Evolutionary conservation across 2,888 invertebrate species (phyloP), one percentile per base, ranked within the genome.

Genomic region (Dysmachus trigonus): DNA sequence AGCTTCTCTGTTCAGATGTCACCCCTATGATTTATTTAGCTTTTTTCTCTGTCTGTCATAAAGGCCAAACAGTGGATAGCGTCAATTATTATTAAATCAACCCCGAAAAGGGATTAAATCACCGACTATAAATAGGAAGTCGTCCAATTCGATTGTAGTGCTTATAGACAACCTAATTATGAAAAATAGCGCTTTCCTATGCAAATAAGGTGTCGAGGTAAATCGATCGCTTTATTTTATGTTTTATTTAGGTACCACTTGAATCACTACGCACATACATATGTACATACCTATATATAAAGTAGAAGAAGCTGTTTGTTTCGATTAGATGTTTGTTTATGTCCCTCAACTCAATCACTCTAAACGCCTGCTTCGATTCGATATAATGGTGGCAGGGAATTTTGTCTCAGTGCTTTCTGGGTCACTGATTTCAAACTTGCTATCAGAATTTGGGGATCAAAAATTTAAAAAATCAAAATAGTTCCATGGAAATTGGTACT

Each of bases 1-100:
- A 83, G 83, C 72, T 72, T 72, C 72, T 27, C 72, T 41, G 83
- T 71, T 83, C 41, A 71, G 41, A 71, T 72, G 83, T 83, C 83
- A 72, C 30, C 22, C 62, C 30, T 71, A 38, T 83, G 83, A 83
- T 83, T 83, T 72, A 83, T 83, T 72, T 72, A 0, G 27, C 62
- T 83, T 71, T 83, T 38, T 83, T 83, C 15, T 38, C 71, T 72
- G n/a, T 22, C 30, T 41, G 27, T 41, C 41, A 83, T 38, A 72
- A 83, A 72, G 71, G 31, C 38, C 27, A 22, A n/a, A 72, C 72
- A 72, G 71, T 41, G 41, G 27, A 72, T 72, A 72, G 30, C 72
- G 38, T 83, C 71, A 83, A 83, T 83, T 72, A 83, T 62, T 62
- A 81, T 62, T 53, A 81, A 53, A 81, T 62, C 33, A 51, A 33